Evolutionary conservation across 1,140 invertebrate species (phyloP), one percentile per base, ranked within the genome.

Genomic region (Apis florea): DNA sequence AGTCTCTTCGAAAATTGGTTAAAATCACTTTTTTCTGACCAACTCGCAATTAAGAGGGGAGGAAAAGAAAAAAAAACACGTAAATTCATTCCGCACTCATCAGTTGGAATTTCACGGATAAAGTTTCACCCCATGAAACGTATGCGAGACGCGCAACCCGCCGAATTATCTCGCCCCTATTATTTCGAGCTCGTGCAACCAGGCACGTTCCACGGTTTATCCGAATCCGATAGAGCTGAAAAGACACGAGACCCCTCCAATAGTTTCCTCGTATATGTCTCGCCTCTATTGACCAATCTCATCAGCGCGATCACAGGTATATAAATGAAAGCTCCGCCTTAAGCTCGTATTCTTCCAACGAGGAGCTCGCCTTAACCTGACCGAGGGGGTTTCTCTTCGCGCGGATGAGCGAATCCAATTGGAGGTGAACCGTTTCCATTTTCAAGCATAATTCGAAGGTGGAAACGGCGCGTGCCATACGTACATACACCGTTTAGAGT

Each of bases 231-330:
- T 86, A 76, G 68, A 83, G 84, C 84, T 79, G 53, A 61, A 67
- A 72, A 76, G 73, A 64, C 81, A 83, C 78, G 84, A 79, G 31
- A 40, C 31, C 31, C 71, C 59, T 82, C n/a, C 21, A n/a, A 15
- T 51, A n/a, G 8, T 31, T 70, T 56, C 2, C 53, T 31, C 63
- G 31, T 53, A 21, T 31, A 17, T 67, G 54, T 81, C 75, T 59
- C 72, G 54, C 72, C 79, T 79, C 68, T 64, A 82, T 82, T 73
- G 85, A 79, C 80, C 85, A 79, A 86, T 86, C 81, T 86, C 84
- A 86, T 86, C 85, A 86, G 67, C 53, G 40, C 66, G 40, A 78
- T 66, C 64, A 54, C 69, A 53, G 68, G 53, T 79, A 86, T 72
- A 83, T 71, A 77, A 77, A 83, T 76, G 85, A 68, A 81, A 75